A percentile compares a stretch with the other conserved stretches of the same genome.
These are phyloP conservation scores for Ophiothrix spiculata DNA, from an alignment of 35 echinoderm and acorn worm species.

Conservation along the genomic window DNA sequence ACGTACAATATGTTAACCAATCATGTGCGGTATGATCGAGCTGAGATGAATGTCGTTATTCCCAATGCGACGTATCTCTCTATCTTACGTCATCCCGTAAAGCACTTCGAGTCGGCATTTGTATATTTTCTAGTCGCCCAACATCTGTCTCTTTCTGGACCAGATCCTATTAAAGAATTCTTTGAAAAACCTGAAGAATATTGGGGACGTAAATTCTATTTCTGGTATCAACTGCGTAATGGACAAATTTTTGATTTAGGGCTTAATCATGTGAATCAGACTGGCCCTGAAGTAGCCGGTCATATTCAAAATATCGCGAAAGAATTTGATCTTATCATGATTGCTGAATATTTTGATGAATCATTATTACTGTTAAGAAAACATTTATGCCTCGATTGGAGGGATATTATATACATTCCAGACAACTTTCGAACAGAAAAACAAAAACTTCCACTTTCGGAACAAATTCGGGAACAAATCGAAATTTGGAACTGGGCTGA, in stretches of 20 bases:
- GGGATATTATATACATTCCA: conserved; percentile 58
- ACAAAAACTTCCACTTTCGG: not conserved
- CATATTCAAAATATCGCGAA: conserved; percentile 30
- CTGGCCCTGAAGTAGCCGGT: not conserved
- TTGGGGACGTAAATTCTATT: not conserved
- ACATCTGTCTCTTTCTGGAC: no score
- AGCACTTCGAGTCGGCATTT: conserved; percentile 67
- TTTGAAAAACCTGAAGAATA: conserved; percentile 24
- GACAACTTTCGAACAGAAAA: conserved; percentile 15
- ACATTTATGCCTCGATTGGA: not conserved
- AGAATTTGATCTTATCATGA: conserved; percentile 62
- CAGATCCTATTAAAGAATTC: conserved; percentile 27
- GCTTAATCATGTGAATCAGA: conserved; percentile 26
- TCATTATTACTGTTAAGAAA: not conserved
- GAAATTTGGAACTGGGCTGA: conserved; percentile 58
- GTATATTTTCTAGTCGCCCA: conserved; percentile 44
- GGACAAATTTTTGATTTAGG: conserved; percentile 42
- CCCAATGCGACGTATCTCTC: conserved; percentile 64
- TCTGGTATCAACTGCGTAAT: not conserved
- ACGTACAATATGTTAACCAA: conserved; percentile 59
- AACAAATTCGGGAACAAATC: conserved; percentile 21
- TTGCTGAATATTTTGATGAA: conserved; percentile 1
- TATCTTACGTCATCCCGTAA: conserved; percentile 53
- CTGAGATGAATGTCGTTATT: conserved; percentile 47
- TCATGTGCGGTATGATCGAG: conserved; percentile 60